A percentile compares a stretch with the other conserved stretches of the same genome.
These are phyloP conservation scores for Epizoanthus rinbou DNA, from an alignment of 92 coral and sea anemone genomes.

Conservation along the genomic window DNA sequence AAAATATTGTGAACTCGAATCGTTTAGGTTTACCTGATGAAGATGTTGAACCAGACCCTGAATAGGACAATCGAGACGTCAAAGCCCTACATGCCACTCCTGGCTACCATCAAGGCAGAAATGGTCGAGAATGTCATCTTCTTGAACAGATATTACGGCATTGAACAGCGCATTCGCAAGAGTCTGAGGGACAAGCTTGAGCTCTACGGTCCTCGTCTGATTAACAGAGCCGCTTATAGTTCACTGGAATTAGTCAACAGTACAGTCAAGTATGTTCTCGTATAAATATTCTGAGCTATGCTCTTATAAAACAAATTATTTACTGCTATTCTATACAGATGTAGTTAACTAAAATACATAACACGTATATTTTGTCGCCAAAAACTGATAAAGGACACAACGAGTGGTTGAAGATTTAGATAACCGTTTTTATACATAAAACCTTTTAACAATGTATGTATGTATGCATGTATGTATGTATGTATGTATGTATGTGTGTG, in stretches of 20 bases:
- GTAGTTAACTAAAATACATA: not conserved
- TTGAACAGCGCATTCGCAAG: constrained; percentile 39
- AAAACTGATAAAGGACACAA: no score
- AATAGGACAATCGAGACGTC: constrained; percentile 40
- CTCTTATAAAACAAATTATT: no score
- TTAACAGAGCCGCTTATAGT: constrained; percentile 35
- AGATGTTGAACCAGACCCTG: constrained; percentile 55
- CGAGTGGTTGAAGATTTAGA: no score
- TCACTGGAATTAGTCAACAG: constrained; percentile 59
- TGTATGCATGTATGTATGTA: no score
- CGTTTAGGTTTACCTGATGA: constrained; percentile 33
- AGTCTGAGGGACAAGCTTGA: constrained; percentile 18
- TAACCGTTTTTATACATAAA: no score
- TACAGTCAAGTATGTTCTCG: constrained; percentile 26
- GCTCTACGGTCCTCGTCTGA: not conserved
- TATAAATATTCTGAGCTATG: no score
- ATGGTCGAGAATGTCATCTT: constrained; percentile 74
- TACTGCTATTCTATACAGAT: no score
- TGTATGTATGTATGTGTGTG: no score
- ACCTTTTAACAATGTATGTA: no score
- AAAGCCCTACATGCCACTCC: constrained; percentile 56
- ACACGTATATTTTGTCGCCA: no score
- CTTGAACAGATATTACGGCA: constrained; percentile 80
- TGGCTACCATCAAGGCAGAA: constrained; percentile 76
- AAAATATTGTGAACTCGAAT: not conserved